Evolutionary conservation across 2,113 vertebrate genomes (phyloP).

Genomic region (Anhinga rufa): DNA sequence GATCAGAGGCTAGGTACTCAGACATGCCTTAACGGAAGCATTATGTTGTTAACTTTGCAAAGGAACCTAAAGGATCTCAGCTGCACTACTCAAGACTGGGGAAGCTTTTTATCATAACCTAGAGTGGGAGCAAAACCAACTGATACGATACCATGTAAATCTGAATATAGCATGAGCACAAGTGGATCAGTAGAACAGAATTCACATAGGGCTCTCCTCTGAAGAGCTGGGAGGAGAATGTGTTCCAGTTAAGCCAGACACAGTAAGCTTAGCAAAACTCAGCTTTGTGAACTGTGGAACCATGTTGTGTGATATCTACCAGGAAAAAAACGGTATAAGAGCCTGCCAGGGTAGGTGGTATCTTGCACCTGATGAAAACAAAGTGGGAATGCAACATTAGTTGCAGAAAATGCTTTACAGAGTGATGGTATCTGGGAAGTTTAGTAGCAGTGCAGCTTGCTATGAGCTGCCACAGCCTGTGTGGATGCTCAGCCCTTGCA

Average conservation of each 20-base stretch:
- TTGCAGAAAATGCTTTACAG: not conserved
- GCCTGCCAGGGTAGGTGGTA: not conserved
- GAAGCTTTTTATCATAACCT: not conserved
- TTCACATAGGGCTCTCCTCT: not conserved
- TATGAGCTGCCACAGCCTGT: not conserved
- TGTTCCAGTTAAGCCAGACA: not conserved
- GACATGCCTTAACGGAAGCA: not conserved
- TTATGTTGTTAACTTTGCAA: not conserved
- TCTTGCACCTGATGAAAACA: not conserved
- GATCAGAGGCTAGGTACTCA: not conserved
- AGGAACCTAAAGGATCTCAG: not conserved
- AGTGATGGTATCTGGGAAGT: not conserved
- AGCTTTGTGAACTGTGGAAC: not conserved
- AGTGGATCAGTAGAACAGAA: not conserved
- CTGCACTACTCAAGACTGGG: not conserved
- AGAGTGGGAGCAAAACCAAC: not conserved
- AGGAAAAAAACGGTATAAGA: not conserved
- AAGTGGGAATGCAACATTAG: not conserved
- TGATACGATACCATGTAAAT: not conserved
- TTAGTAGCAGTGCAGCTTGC: not conserved
- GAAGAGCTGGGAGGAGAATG: not conserved
- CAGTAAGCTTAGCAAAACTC: not conserved
- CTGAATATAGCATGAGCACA: not conserved
- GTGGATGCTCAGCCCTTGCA: not conserved
- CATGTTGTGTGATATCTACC: not conserved